A percentile compares a stretch with the other conserved stretches of the same genome.
Evolutionary conservation across 2,113 vertebrate species (phyloP).

Genomic region (Pelecanoides urinatrix): DNA sequence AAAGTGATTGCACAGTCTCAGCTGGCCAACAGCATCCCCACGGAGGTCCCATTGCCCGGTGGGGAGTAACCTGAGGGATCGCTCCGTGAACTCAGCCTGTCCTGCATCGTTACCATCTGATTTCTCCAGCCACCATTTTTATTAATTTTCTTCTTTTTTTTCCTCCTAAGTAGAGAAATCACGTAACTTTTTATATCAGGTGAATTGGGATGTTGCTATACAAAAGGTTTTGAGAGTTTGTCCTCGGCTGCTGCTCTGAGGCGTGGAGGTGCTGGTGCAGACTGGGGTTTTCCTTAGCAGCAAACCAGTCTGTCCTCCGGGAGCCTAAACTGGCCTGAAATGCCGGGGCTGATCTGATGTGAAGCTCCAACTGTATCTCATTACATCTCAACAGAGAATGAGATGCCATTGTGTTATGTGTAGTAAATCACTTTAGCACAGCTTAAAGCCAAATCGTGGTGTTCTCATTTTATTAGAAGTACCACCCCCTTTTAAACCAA

Average conservation of each 20-base stretch:
- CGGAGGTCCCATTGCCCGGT: rapidly evolving
- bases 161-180: not conserved
- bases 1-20: not conserved
- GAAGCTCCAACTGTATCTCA: not conserved
- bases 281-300: not conserved
- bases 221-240: not conserved
- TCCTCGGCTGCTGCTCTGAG: not conserved
- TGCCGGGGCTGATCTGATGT: rapidly evolving
- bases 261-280: not conserved
- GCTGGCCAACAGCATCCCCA: not conserved
- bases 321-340: not conserved
- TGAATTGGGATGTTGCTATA: not conserved
- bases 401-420: rapidly evolving
- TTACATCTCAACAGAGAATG: not conserved
- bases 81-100: not conserved
- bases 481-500: not conserved
- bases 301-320: not conserved
- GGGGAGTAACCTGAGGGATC: not conserved
- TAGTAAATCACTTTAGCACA: not conserved
- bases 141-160: not conserved
- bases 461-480: not conserved
- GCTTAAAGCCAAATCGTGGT: not conserved
- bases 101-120: not conserved
- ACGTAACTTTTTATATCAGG: rapidly evolving
- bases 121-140: not conserved